Evolutionary conservation across 2,888 invertebrate species (phyloP), one percentile per base, ranked within the genome.

Genomic region (Pemphredon lugubris): DNA sequence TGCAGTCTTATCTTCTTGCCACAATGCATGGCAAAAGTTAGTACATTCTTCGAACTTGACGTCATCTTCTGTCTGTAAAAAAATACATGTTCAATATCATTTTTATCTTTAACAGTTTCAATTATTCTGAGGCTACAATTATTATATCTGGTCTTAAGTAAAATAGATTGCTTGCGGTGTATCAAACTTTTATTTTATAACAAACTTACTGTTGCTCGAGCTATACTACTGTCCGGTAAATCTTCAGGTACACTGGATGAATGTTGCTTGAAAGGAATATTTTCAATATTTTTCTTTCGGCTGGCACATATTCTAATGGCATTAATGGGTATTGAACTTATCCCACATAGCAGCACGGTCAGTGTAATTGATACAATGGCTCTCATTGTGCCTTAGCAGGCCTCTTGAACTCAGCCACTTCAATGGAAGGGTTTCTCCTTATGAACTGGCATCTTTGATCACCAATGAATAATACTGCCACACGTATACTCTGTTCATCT

Each of bases 1-100:
- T 6, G 90, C 89, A 53, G 84, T 84, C 73, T 83, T 86, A 79
- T 94, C 92, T 76, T 93, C 92, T 77, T 92, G 91, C 94, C 94
- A 95, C 0, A 95, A 90, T 0, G 95, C 93, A 86, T 93, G 96
- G 84, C 96, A 96, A 77, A 91, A 92, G n/a, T 93, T 93, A 32
- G 83, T 83, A 60, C 87, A 88, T 23, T 64, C 79, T 42, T 87
- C 86, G 61, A 78, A 86, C 66, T 83, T 77, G 4, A 81, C 63
- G 48, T 85, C 79, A 47, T 85, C 75, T 58, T 83, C 79, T 47
- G 70, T 76, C 88, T 88, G 23, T 32, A 64, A 82, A 16, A 54
- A 44, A 26, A 44, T 11, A 14, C 9, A 0, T 6, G 23, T 18
- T 50, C n/a, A n/a, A n/a, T n/a, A n/a, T n/a, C n/a, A n/a, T n/a